These are phyloP conservation scores for Crotalus helleri DNA, from an alignment of 2,113 vertebrate genomes.

Conservation along the genomic window DNA sequence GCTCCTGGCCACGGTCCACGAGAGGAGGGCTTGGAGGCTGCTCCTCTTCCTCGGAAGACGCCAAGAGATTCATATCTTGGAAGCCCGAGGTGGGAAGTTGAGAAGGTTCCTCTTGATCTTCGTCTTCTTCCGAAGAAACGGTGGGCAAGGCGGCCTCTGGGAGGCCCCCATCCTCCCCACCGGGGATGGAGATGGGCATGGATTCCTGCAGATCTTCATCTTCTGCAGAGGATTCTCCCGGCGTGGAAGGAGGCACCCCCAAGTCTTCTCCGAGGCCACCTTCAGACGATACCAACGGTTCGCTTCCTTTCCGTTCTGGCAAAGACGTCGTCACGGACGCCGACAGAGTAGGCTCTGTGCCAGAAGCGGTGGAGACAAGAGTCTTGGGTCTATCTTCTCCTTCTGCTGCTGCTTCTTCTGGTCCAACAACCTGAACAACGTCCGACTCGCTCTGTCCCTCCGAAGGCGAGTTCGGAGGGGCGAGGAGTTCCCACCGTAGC, in stretches of 20 bases:
- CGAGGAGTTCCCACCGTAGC: not conserved
- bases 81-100: not conserved
- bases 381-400: not conserved
- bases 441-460: not conserved
- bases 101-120: not conserved
- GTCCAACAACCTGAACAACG: rapidly evolving
- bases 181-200: too few species aligned
- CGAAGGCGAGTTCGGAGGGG: not conserved
- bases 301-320: too few species aligned
- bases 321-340: not conserved
- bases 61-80: not conserved
- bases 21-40: not conserved
- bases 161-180: not conserved
- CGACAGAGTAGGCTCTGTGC: not conserved
- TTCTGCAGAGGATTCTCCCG: not conserved
- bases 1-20: not conserved
- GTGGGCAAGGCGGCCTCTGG: rapidly evolving
- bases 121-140: not conserved
- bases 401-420: not conserved
- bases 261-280: not conserved
- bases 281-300: not conserved
- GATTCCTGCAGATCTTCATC: not conserved
- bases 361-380: too few species aligned
- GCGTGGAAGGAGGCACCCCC: not conserved
- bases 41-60: not conserved